Conservation (phyloP, 1,140 invertebrate species). For the Trichomalopsis sarcophagae region DNA sequence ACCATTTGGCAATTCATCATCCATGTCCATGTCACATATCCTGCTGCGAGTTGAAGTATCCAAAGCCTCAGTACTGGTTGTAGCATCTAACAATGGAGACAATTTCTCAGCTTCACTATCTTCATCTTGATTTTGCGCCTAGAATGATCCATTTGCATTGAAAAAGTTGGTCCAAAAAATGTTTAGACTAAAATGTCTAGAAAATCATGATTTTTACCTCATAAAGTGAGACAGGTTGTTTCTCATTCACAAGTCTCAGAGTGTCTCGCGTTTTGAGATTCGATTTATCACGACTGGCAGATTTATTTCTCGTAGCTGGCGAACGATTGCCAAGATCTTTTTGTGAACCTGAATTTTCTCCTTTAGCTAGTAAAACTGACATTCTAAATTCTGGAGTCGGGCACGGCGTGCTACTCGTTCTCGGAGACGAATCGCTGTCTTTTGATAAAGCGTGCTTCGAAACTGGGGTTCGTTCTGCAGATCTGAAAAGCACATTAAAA, state of each 20-base stretch:
- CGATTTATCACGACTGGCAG: conserved; percentile 69
- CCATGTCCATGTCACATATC: conserved; percentile 68
- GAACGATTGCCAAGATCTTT: conserved; percentile 71
- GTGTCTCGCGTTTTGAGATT: conserved; percentile 72
- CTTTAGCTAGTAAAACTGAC: conserved; percentile 81
- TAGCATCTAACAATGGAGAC: conserved; percentile 82
- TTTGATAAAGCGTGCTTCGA: conserved; percentile 67
- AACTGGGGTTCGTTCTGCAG: conserved; percentile 67
- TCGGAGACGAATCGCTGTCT: conserved; percentile 65
- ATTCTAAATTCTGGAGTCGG: conserved; percentile 80
- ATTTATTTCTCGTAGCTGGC: conserved; percentile 66
- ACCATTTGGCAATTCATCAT: conserved; percentile 68
- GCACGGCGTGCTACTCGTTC: conserved; percentile 66
- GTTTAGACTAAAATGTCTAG: conserved; percentile 14
- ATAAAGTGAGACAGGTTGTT: conserved; percentile 72
- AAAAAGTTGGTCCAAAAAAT: neutral
- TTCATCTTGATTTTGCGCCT: conserved; percentile 78
- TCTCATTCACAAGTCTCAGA: conserved; percentile 77
- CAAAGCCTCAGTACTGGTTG: conserved; percentile 71
- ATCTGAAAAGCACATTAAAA: conserved; percentile 58
- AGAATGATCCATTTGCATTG: conserved; percentile 1
- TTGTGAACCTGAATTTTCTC: conserved; percentile 75
- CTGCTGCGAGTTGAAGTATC: conserved; percentile 61
- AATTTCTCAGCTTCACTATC: conserved; percentile 88
- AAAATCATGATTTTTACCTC: conserved; percentile 66